Conservation (phyloP, 2,113 vertebrate genomes). For the Lichenostomus cassidix region DNA sequence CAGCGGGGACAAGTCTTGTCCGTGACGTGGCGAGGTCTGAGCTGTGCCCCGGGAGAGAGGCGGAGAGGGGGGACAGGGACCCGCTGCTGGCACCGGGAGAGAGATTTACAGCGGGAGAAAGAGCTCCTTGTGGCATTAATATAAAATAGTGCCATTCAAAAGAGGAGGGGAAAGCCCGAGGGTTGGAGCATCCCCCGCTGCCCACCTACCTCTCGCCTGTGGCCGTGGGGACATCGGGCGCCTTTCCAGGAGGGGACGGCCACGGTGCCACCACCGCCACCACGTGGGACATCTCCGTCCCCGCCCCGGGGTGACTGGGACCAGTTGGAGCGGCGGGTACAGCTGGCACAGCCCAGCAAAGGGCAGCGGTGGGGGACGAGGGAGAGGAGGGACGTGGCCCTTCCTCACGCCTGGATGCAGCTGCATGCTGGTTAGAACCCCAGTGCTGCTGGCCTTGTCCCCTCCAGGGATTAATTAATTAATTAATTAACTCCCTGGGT, state of each 20-base stretch:
- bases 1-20: background rate
- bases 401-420: background rate
- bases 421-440: background rate
- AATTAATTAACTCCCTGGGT: background rate
- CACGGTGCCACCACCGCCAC: background rate
- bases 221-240: background rate
- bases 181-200: background rate
- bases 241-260: background rate
- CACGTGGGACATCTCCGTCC: background rate
- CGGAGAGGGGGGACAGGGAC: background rate
- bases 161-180: background rate
- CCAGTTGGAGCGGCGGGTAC: background rate
- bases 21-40: conserved; percentile 11
- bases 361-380: background rate
- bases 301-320: background rate
- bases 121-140: accelerated
- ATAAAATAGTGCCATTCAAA: accelerated
- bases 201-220: conserved; percentile 36
- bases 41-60: background rate
- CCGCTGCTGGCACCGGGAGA: background rate
- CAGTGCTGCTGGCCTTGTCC: background rate
- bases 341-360: background rate
- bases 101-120: background rate
- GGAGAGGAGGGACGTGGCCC: background rate
- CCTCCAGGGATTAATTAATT: background rate